phyloP scores from a whole-genome alignment of 1,140 invertebrate species.

The Gryllus bimaculatus region DNA sequence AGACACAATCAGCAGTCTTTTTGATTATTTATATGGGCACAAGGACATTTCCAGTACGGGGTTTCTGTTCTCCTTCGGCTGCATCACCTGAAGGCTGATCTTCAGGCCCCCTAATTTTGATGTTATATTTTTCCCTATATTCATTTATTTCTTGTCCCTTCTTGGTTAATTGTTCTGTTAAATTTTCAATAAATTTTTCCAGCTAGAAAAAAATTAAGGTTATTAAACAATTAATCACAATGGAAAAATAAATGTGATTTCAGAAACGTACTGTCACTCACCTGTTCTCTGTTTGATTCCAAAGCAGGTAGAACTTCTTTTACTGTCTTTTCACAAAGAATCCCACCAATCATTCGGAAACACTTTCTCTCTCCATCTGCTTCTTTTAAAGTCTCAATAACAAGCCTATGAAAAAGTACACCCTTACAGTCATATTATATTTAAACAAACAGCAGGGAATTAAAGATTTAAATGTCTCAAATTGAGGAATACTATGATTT shows the following conservation, averaged over 20 bases:
- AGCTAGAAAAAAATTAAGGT: constrained; percentile 42
- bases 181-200: constrained; percentile 60
- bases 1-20: background rate
- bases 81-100: constrained; percentile 34
- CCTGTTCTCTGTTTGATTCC: constrained; percentile 70
- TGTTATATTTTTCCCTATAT: constrained; percentile 85
- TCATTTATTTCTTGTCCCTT: constrained; percentile 90
- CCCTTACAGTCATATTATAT: constrained; percentile 28
- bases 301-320: constrained; percentile 82
- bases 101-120: constrained; percentile 55
- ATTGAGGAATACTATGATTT: background rate
- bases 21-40: constrained; percentile 12
- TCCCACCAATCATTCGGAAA: constrained; percentile 86
- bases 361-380: constrained; percentile 81
- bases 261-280: constrained; percentile 27
- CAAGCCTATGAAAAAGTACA: constrained; percentile 57
- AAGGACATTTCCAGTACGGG: constrained; percentile 16
- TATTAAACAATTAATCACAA: background rate
- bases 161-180: constrained; percentile 70
- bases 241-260: constrained; percentile 1
- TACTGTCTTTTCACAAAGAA: constrained; percentile 86
- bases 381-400: constrained; percentile 84
- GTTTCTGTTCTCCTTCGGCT: constrained; percentile 9
- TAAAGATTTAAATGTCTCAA: background rate
- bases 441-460: constrained; percentile 9